Evolutionary conservation across 2,113 vertebrate species (phyloP), one percentile per base, ranked within the genome.

Genomic region (Ageneiosus marmoratus): DNA sequence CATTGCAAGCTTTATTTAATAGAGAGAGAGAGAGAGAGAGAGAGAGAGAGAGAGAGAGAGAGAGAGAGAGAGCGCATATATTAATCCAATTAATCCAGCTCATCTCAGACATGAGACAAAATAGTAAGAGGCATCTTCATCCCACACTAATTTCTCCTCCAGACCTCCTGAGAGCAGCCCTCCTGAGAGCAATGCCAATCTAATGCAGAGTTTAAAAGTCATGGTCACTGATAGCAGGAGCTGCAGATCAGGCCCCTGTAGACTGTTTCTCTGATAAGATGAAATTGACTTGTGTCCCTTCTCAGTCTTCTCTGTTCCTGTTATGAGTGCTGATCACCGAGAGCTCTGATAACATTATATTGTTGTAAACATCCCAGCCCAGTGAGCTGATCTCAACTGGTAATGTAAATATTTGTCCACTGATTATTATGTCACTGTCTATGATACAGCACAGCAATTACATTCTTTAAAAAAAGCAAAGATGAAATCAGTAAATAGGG

Each of bases 151-250:
- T 24, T 27, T 69, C 11, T 51, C 44, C 44, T 60, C 4, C 55
- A 41, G 13, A 37, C 18, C 13, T 15, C n/a, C 22, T 15, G 5
- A n/a, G n/a, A n/a, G n/a, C n/a, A n/a, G n/a, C n/a, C 41, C 41
- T 60, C 4, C 55, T 29, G 13, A 77, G 6, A 0, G n/a, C 24
- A 16, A 4, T 32, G 62, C 29, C 29, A 34, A 63, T 65, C 29
- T 20, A 34, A 32, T 16, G 6, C 7, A 6, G 44, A 24, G 46
- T 86, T 9, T 55, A 74, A 79, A 86, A 79, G 75, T 83, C 84
- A 79, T 13, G 69, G 11, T 48, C 46, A 48, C n/a, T 10, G n/a
- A 69, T 69, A 77, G 24, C 72, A 15, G 9, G 58, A 50, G 58
- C 56, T 13, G 20, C 32, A 29, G 44, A n/a, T 48, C 51, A 67